Base-by-base conservation (phyloP, 2,888 invertebrate species). In the Dorcus hopei region DNA sequence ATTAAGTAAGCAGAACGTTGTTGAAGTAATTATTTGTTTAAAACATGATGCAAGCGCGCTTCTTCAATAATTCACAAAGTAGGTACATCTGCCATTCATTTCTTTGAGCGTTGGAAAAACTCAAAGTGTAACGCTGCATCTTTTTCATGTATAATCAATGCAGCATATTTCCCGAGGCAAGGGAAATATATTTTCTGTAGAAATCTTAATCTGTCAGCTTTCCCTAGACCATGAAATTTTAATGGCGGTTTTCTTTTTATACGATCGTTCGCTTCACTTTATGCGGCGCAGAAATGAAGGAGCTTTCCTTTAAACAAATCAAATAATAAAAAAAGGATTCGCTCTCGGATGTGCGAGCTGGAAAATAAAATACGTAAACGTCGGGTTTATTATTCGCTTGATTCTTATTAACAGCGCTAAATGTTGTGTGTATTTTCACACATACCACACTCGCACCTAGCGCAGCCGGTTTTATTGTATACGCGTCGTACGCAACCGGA, bases 191-290 rank as follows among this genome's bases (percentile, higher is more conserved):
- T 45, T 45, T 45, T 45, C 45, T 45, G 16, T 45, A 19, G 40
- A 58, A 53, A 53, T 53, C 58, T 49, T 58, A 58, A 58, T 58
- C 58, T 58, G 58, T 53, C 58, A 58, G 58, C 52, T 49, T 47
- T 52, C 58, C 49, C 48, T 41, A 49, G 58, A 49, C 53, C 58
- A 53, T 58, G 58, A 58, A 58, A 58, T 58, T 58, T 58, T 58
- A 58, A 58, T 58, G 53, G 49, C 53, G 58, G 53, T 53, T 53
- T 58, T 53, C 53, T 47, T 53, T 53, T 53, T 49, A 53, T 49
- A 52, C 48, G 42, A 57, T 38, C 51, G 48, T 57, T 57, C 57
- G 58, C 53, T 53, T 52, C 49, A 43, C 53, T 48, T 53, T 49
- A 53, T 49, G 38, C 52, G 49, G 49, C 9, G 42, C 51, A 14